Percentiles rank a stretch among this genome's conserved stretches.
Evolutionary conservation across 2,888 invertebrate genomes (phyloP).

Genomic region (Cinara cedri): DNA sequence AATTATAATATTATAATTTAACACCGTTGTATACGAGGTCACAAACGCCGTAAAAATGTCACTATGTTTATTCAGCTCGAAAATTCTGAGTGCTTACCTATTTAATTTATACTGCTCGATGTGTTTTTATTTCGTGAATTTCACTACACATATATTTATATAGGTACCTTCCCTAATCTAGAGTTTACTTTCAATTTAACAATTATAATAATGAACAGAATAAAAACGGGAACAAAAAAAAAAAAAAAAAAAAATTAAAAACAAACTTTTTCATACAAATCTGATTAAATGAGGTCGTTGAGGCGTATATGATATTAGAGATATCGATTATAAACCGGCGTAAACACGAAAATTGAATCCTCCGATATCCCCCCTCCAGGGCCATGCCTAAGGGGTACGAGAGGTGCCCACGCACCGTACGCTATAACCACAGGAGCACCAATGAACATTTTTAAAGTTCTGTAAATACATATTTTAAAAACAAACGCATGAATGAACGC

Average conservation of each 20-base stretch:
- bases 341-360: too few species aligned
- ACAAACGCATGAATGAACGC: too few species aligned
- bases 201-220: conserved; percentile 9
- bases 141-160: too few species aligned
- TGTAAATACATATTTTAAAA: too few species aligned
- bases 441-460: too few species aligned
- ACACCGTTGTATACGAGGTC: background rate
- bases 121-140: background rate
- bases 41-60: background rate
- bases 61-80: conserved; percentile 3
- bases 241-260: background rate
- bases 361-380: too few species aligned
- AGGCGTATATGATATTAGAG: too few species aligned
- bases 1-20: background rate
- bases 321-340: too few species aligned
- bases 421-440: too few species aligned
- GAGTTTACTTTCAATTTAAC: conserved; percentile 44
- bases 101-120: background rate
- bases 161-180: conserved; percentile 8
- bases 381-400: too few species aligned
- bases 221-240: background rate
- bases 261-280: conserved; percentile 24
- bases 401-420: too few species aligned
- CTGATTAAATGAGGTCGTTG: conserved; percentile 10
- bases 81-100: background rate